phyloP scores from a whole-genome alignment of 2,113 vertebrate genomes.

The Barnardius zonarius region DNA sequence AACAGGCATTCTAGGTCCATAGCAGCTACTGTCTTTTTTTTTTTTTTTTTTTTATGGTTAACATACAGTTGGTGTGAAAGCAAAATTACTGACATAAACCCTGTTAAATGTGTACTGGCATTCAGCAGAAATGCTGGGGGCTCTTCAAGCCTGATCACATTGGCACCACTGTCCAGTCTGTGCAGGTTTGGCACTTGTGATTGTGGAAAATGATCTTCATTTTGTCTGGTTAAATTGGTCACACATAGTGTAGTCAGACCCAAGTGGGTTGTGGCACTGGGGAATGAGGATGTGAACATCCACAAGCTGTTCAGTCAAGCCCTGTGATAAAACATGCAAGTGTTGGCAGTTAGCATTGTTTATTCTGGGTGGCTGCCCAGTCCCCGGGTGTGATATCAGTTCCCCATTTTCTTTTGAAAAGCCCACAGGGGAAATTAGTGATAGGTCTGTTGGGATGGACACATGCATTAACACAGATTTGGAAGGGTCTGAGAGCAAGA shows the following conservation, averaged over 20 bases:
- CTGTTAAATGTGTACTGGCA: not conserved
- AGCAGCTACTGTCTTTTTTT: not conserved
- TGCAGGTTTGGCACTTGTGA: not conserved
- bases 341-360: not conserved
- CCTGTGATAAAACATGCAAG: not conserved
- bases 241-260: not conserved
- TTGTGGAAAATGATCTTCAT: not conserved
- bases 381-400: not conserved
- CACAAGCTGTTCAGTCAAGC: not conserved
- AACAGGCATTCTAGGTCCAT: accelerated
- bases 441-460: not conserved
- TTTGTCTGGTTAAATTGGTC: not conserved
- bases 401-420: not conserved
- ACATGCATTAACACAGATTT: accelerated
- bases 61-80: not conserved
- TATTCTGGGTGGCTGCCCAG: not conserved
- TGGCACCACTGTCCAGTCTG: accelerated
- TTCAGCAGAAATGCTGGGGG: accelerated
- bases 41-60: not conserved
- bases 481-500: not conserved
- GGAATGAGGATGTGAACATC: not conserved
- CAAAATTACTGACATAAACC: not conserved
- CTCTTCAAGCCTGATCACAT: accelerated
- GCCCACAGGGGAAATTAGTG: not conserved
- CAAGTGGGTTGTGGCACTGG: not conserved